A percentile compares a stretch with the other conserved stretches of the same genome.
These are phyloP conservation scores for Cheilosia soror DNA, from an alignment of 2,888 invertebrate genomes.

Conservation along the genomic window DNA sequence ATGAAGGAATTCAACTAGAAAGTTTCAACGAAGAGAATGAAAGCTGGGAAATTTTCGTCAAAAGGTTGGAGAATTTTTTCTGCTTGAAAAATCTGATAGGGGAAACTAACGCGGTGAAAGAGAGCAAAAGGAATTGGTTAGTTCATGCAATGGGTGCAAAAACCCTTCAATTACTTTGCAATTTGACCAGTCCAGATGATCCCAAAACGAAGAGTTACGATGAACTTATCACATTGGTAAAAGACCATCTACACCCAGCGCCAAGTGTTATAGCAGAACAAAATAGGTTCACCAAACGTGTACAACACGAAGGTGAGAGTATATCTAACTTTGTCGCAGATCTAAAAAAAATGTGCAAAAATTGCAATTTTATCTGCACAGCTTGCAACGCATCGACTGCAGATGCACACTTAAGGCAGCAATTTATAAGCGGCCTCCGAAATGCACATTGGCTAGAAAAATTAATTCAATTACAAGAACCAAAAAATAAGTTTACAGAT, in stretches of 20 bases:
- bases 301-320: constrained; percentile 24
- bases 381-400: constrained; percentile 32
- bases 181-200: constrained; percentile 41
- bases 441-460: constrained; percentile 43
- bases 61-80: constrained; percentile 10
- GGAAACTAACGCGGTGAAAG: not conserved
- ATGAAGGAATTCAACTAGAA: constrained; percentile 3
- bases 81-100: constrained; percentile 12
- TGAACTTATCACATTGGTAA: constrained; percentile 31
- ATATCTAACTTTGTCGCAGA: constrained; percentile 47
- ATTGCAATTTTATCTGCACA: constrained; percentile 12
- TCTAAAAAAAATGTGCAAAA: constrained; percentile 43
- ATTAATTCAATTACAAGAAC: constrained; percentile 41
- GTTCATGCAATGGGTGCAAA: constrained; percentile 28
- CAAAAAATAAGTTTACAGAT: constrained; percentile 15
- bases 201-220: constrained; percentile 11
- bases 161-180: constrained; percentile 37
- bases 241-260: constrained; percentile 43
- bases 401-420: constrained; percentile 37
- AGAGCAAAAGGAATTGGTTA: constrained; percentile 15
- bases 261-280: constrained; percentile 48
- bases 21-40: constrained; percentile 29
- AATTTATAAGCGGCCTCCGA: constrained; percentile 37
- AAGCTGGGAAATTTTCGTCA: constrained; percentile 23
- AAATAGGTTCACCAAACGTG: constrained; percentile 36